phyloP scores from a whole-genome alignment of 1,140 invertebrate species.

The Holotrichia oblita region DNA sequence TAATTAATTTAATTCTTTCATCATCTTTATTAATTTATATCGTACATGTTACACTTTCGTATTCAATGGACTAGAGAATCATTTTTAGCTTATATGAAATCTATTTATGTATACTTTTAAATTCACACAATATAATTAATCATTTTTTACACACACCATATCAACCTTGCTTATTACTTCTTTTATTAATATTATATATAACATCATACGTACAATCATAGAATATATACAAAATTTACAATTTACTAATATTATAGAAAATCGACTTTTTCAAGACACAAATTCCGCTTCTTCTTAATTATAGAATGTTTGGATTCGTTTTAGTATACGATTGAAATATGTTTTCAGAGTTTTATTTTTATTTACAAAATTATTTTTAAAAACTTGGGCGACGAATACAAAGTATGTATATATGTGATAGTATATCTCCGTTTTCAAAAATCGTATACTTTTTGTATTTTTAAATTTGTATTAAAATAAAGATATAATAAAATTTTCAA shows the following conservation, averaged over 20 bases:
- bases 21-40: slow-evolving; percentile 17
- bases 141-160: not conserved
- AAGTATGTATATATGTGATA: not conserved
- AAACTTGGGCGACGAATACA: not conserved
- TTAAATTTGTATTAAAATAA: not conserved
- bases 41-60: not conserved
- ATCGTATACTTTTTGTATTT: slow-evolving; percentile 11
- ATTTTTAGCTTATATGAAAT: not conserved
- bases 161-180: not conserved
- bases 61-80: not conserved
- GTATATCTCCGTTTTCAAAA: not conserved
- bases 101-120: not conserved
- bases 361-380: slow-evolving; percentile 18
- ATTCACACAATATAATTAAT: slow-evolving; percentile 17
- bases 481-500: not conserved
- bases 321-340: not conserved
- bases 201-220: slow-evolving; percentile 3
- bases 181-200: not conserved
- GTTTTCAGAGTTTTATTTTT: slow-evolving; percentile 21
- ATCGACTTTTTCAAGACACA: not conserved
- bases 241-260: not conserved
- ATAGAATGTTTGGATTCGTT: slow-evolving; percentile 9
- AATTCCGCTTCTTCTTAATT: not conserved
- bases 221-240: slow-evolving; percentile 14
- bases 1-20: not conserved